Percentiles rank a stretch among this genome's conserved stretches.
Evolutionary conservation across 2,888 invertebrate species (phyloP).

Genomic region (Notodonta ziczac): DNA sequence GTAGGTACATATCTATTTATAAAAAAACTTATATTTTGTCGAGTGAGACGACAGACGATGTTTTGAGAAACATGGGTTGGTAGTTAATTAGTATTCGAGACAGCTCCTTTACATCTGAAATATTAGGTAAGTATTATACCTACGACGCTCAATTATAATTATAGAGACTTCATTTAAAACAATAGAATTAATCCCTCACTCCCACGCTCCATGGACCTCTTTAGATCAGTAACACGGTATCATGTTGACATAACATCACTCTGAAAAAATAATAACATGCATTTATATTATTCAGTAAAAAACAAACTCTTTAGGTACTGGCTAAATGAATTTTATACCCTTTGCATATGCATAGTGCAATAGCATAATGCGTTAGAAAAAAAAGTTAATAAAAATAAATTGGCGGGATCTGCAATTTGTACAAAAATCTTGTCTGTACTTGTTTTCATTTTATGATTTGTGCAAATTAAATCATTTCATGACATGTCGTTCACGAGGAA

Average conservation of each 20-base stretch:
- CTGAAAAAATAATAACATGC: not conserved
- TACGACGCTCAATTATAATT: not conserved
- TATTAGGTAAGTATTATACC: no score
- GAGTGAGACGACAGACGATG: no score
- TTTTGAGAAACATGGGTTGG: no score
- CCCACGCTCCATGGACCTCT: conserved; percentile 9
- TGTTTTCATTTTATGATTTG: conserved; percentile 37
- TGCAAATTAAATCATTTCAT: conserved; percentile 29
- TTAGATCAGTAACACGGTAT: conserved; percentile 1
- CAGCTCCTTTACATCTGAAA: no score
- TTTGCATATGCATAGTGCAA: not conserved
- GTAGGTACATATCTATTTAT: no score
- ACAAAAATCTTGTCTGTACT: conserved; percentile 48
- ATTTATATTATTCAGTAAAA: conserved; percentile 3
- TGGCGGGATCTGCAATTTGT: conserved; percentile 28
- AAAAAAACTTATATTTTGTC: no score
- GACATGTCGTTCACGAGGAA: conserved; percentile 51
- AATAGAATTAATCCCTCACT: conserved; percentile 1
- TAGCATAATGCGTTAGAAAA: conserved; percentile 2
- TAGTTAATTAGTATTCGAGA: no score
- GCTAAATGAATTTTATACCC: conserved; percentile 14
- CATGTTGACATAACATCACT: conserved; percentile 1
- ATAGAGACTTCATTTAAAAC: no score
- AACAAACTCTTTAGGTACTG: conserved; percentile 6
- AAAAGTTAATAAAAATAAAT: conserved; percentile 19